A percentile compares a stretch with the other conserved stretches of the same genome.
Conservation (phyloP, 2,888 invertebrate species). For the Philereme vetulata region DNA sequence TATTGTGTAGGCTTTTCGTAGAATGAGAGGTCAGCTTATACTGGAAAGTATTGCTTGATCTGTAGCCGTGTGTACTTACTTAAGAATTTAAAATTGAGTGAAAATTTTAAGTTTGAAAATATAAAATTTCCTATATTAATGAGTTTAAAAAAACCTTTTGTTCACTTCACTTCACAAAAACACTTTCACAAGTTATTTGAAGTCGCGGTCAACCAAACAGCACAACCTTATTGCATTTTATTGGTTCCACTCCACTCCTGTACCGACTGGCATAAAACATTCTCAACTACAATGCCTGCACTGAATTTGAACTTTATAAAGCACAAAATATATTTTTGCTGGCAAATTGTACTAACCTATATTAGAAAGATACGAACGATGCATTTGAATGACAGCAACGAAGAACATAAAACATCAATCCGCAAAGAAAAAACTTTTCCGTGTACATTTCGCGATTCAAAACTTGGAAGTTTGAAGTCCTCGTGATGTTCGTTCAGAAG, state of each 20-base stretch:
- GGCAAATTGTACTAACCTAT: too few species aligned
- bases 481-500: slow-evolving; percentile 21
- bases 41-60: too few species aligned
- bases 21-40: too few species aligned
- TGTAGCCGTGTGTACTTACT: too few species aligned
- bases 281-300: slow-evolving; percentile 2
- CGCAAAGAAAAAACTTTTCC: slow-evolving; percentile 29
- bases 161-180: too few species aligned
- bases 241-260: slow-evolving; percentile 17
- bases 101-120: too few species aligned
- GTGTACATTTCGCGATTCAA: slow-evolving; percentile 34
- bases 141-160: too few species aligned
- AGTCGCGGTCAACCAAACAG: slow-evolving; percentile 27
- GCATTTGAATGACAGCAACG: slow-evolving; percentile 1
- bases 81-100: too few species aligned
- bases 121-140: too few species aligned
- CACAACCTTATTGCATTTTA: slow-evolving; percentile 25
- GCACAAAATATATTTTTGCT: not conserved
- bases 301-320: slow-evolving; percentile 11
- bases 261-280: slow-evolving; percentile 15
- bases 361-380: slow-evolving; percentile 8
- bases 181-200: slow-evolving; percentile 16
- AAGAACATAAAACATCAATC: slow-evolving; percentile 37
- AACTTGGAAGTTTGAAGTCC: slow-evolving; percentile 33
- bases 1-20: too few species aligned